phyloP scores from a whole-genome alignment of 2,888 invertebrate genomes.

The Mellilla xanthometata region DNA sequence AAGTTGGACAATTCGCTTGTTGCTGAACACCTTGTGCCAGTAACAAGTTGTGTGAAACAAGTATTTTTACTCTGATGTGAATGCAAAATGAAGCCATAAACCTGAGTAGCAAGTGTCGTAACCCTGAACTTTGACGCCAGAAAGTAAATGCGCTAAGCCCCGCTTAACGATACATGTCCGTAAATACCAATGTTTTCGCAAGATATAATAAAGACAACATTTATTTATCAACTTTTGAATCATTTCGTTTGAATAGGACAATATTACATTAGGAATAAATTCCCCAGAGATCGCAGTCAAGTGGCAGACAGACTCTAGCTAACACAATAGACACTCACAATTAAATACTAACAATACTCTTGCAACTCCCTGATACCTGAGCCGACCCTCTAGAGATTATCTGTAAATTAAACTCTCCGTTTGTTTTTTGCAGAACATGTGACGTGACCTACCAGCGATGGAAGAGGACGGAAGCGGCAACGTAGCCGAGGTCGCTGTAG shows the following conservation, averaged over 20 bases:
- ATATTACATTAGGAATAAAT: constrained; percentile 53
- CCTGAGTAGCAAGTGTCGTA: constrained; percentile 34
- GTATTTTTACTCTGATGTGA: constrained; percentile 41
- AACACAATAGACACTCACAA: constrained; percentile 55
- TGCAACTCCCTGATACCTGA: constrained; percentile 53
- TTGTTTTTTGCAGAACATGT: constrained; percentile 76
- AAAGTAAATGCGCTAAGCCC: constrained; percentile 29
- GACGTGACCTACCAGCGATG: constrained; percentile 57
- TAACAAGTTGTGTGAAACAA: constrained; percentile 26
- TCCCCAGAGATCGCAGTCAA: constrained; percentile 51
- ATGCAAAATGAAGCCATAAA: constrained; percentile 49
- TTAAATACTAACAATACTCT: constrained; percentile 46
- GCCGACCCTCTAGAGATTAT: constrained; percentile 27
- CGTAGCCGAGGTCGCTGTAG: constrained; percentile 43
- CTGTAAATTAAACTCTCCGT: constrained; percentile 31
- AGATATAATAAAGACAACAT: constrained; percentile 4
- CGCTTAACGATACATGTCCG: constrained; percentile 1
- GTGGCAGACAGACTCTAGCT: constrained; percentile 24
- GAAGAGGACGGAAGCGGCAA: constrained; percentile 57
- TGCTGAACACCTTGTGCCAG: constrained; percentile 22
- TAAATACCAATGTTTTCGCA: constrained; percentile 6
- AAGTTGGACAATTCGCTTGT: constrained; percentile 36
- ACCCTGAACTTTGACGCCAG: constrained; percentile 41
- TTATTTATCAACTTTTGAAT: constrained; percentile 5
- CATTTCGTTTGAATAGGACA: constrained; percentile 42